Evolutionary conservation across 2,113 vertebrate species (phyloP).

Genomic region (Phoxinus phoxinus): DNA sequence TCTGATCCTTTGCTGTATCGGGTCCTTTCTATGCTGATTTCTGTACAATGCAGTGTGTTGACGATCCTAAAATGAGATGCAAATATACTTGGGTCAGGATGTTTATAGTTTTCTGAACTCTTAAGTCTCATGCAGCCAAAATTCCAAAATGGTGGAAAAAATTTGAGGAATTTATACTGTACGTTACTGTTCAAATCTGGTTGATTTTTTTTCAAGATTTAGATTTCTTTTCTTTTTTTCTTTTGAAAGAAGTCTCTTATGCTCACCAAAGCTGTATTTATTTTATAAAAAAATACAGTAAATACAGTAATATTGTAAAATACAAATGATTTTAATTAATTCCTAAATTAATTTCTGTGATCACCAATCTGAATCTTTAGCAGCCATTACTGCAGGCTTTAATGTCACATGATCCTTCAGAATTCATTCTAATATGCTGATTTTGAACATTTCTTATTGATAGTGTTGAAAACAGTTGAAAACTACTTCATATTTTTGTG

Average conservation of each 20-base stretch:
- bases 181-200: too few relatives aligned
- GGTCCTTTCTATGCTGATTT: not conserved
- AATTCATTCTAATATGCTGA: not conserved
- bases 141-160: too few relatives aligned
- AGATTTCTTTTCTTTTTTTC: too few relatives aligned
- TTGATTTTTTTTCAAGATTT: too few relatives aligned
- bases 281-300: too few relatives aligned
- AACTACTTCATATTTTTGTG: not conserved
- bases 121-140: not conserved
- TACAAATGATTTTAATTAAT: too few relatives aligned
- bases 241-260: too few relatives aligned
- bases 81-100: not conserved
- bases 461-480: not conserved
- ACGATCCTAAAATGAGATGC: not conserved
- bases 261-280: too few relatives aligned
- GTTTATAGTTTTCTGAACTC: not conserved
- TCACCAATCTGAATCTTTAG: not conserved
- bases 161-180: too few relatives aligned
- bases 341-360: not conserved
- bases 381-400: not conserved
- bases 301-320: too few relatives aligned
- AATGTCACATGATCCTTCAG: not conserved
- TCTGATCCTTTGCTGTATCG: slow-evolving; percentile 6
- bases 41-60: not conserved
- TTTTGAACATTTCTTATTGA: not conserved